These are phyloP conservation scores for Myopa tessellatipennis DNA, from an alignment of 2,888 invertebrate species.

Conservation along the genomic window DNA sequence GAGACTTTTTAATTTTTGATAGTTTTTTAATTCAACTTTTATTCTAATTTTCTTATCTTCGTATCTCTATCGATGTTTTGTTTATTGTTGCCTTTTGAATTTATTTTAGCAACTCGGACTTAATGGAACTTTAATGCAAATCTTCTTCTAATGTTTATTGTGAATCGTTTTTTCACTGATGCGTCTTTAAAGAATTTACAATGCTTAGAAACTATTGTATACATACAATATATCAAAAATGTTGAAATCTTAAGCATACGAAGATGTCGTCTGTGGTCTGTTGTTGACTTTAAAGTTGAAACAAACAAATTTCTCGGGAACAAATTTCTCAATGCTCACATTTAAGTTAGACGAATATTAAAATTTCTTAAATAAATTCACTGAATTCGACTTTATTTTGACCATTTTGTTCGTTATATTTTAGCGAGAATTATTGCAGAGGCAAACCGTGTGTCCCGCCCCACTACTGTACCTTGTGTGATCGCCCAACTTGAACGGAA, in stretches of 20 bases:
- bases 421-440: too few relatives aligned
- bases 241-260: too few relatives aligned
- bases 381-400: background rate
- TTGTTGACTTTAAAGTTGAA: background rate
- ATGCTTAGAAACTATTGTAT: background rate
- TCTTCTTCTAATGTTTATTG: background rate
- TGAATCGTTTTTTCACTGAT: background rate
- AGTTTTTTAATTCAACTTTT: too few relatives aligned
- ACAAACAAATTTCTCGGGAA: background rate
- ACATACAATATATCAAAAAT: too few relatives aligned
- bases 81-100: too few relatives aligned
- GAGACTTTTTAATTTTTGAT: too few relatives aligned
- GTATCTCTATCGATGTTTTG: background rate
- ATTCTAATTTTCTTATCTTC: background rate
- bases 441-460: too few relatives aligned
- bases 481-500: too few relatives aligned
- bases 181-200: background rate
- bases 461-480: too few relatives aligned
- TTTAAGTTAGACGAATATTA: constrained; percentile 22
- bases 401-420: too few relatives aligned
- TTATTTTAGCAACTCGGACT: background rate
- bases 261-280: too few relatives aligned
- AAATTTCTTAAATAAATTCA: constrained; percentile 27
- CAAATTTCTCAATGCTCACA: background rate
- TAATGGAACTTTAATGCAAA: constrained; percentile 15